Percentiles rank a stretch among this genome's conserved stretches.
Conservation (phyloP, 2,113 vertebrate genomes). For the Aldabrachelys gigantea region DNA sequence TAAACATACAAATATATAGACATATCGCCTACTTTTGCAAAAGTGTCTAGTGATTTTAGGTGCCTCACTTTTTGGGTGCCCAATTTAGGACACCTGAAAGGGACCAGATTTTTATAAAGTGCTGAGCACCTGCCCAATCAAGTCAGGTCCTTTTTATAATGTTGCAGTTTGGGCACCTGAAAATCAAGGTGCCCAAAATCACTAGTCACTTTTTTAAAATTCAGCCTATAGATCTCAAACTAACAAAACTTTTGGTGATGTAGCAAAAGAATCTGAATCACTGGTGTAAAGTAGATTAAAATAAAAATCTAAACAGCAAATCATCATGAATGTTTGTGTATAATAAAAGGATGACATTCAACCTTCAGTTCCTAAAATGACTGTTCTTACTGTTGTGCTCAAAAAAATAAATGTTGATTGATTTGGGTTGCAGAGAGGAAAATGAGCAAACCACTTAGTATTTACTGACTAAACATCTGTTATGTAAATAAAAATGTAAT, state of each 20-base stretch:
- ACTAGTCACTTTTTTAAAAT: too few species aligned
- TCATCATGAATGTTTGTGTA: not conserved
- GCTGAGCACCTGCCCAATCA: not conserved
- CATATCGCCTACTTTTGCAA: not conserved
- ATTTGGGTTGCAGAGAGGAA: not conserved
- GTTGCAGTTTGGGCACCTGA: not conserved
- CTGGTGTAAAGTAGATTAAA: not conserved
- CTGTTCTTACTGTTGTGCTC: not conserved
- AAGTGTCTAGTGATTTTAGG: not conserved
- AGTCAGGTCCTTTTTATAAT: not conserved
- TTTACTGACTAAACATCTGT: not conserved
- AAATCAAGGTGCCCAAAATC: not conserved
- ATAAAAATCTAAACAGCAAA: not conserved
- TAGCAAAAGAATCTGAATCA: not conserved
- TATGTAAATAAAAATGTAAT: not conserved
- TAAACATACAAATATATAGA: not conserved
- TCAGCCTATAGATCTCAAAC: not conserved
- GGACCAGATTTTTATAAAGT: not conserved
- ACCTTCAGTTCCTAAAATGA: not conserved
- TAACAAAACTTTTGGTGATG: not conserved
- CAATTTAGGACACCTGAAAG: not conserved
- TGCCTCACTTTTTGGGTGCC: not conserved
- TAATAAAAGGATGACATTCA: not conserved
- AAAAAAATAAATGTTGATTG: not conserved
- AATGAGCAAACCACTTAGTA: not conserved